Evolutionary conservation across 2,888 invertebrate species (phyloP), one percentile per base, ranked within the genome.

Genomic region (Brassicogethes aeneus): DNA sequence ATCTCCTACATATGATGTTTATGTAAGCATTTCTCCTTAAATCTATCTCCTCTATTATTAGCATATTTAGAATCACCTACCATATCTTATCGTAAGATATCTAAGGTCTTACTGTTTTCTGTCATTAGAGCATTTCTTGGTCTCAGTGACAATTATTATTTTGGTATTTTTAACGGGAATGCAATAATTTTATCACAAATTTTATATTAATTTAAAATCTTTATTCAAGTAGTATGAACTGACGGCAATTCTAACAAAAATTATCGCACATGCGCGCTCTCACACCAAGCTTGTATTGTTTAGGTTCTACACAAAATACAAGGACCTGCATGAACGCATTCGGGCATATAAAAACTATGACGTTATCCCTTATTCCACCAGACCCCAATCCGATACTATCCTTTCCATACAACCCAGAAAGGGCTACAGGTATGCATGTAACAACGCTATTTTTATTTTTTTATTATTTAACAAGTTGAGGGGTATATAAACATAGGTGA

Each of bases 221-320:
- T 40, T 40, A 35, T 23, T 30, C 16, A 59, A 56, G 59, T 60
- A 56, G 59, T 60, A 60, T 49, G 47, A 56, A 52, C 53, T 46
- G 29, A 47, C n/a, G n/a, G n/a, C n/a, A n/a, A n/a, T n/a, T n/a
- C 47, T 51, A 51, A 10, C 8, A n/a, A 8, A 10, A 5, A 23
- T 23, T 10, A 23, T 5, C 23, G 10, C 10, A 10, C 48, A 51
- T 51, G 51, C 52, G 54, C 53, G 52, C 57, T 54, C 52, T 59
- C 57, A 60, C 57, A 58, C 56, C 51, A 50, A 39, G 59, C 59
- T 58, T 60, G 54, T 59, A 60, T n/a, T 61, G 60, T 61, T 62
- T 66, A 89, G 88, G 81, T 89, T 88, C 81, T 86, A 86, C 80
- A 82, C 85, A 74, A 84, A 85, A 72, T 86, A 87, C 74, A 77